Percentiles rank a stretch among this genome's conserved stretches.
Evolutionary conservation across 2,888 invertebrate species (phyloP).

Genomic region (Argynnis bischoffii): DNA sequence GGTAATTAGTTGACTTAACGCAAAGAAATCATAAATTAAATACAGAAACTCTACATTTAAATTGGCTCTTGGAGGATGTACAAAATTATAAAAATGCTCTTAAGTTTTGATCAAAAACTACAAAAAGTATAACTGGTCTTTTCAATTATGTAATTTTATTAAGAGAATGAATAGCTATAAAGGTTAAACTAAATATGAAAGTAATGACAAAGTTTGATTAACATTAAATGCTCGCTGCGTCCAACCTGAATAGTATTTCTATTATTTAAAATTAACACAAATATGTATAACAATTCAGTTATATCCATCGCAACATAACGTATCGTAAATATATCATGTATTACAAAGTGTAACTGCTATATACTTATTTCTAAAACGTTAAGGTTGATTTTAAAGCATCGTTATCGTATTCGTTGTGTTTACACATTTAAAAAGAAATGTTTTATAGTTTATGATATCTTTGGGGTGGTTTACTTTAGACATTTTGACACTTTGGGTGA

Average conservation of each 20-base stretch:
- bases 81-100: too few species aligned
- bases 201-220: background rate
- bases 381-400: conserved; percentile 33
- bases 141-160: too few species aligned
- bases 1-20: too few species aligned
- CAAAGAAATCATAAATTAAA: too few species aligned
- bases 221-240: conserved; percentile 45
- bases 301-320: conserved; percentile 64
- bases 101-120: too few species aligned
- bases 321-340: conserved; percentile 55
- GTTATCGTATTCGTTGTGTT: too few species aligned
- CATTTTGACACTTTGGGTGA: conserved; percentile 80
- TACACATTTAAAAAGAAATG: conserved; percentile 27
- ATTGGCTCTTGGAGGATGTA: too few species aligned
- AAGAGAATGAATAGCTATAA: too few species aligned
- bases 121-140: too few species aligned
- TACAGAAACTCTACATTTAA: too few species aligned
- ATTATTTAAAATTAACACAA: conserved; percentile 57
- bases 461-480: conserved; percentile 67
- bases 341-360: conserved; percentile 16
- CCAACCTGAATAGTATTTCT: conserved; percentile 60
- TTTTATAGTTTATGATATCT: conserved; percentile 45
- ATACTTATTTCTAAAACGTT: conserved; percentile 7
- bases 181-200: too few species aligned
- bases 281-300: conserved; percentile 55